Evolutionary conservation across 2,113 vertebrate genomes (phyloP), one percentile per base, ranked within the genome.

Genomic region (Sorex araneus): DNA sequence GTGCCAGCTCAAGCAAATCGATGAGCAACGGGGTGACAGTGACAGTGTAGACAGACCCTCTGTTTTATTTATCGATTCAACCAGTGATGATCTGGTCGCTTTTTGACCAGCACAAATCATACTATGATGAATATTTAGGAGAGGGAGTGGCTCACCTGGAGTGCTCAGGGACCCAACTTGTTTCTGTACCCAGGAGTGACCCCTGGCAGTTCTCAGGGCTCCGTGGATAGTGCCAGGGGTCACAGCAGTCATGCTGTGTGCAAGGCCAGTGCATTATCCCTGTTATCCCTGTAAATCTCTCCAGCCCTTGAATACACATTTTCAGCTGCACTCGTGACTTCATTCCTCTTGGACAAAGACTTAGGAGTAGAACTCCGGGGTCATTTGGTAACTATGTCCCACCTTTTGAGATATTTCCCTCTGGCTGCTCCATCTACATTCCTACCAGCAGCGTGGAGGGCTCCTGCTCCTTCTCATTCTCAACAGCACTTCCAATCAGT

Each of bases 361-460:
- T 1, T 25, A 63, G 43, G 43, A 80, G 50, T 25, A 66, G 60
- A 60, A 28, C 23, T 63, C 4, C 75, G 43, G 60, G 75, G 60
- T 85, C 50, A 34, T 10, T 3, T 1, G 85, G 67, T 30, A 81
- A 30, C 30, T 64, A 0, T 36, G 36, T 73, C 74, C 63, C 66
- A 60, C 27, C 15, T 85, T 92, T 69, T 57, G 45, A 69, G 12
- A 36, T 78, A 12, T 74, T 78, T 92, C 70, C 28, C 45, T 78
- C 9, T 54, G 67, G 25, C 81, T 47, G 30, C 36, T 43, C 47
- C 12, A 13, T 25, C 40, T 75, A 34, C 27, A 3, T 69, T 63
- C 47, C 50, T 3, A 71, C 40, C 23, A 67, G 47, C 73, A 25
- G 21, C 6, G 43, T 30, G 0, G 54, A 69, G 18, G 9, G 7